Conservation (phyloP, 2,797 vertebrate species). For the Sphenopsis melanotis region DNA sequence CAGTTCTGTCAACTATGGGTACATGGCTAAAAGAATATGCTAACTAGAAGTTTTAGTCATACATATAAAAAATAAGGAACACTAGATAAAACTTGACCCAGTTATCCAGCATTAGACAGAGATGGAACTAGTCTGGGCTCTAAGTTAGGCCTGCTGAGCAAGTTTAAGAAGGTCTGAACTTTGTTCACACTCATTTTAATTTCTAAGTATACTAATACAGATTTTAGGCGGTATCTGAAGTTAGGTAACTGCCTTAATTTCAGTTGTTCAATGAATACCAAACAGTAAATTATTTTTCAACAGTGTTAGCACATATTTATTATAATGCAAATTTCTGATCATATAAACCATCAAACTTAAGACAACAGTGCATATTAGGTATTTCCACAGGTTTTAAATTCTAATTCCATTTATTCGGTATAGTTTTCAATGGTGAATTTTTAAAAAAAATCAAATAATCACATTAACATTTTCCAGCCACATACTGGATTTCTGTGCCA, state of each 20-base stretch:
- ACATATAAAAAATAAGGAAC: not conserved
- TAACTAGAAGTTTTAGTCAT: not conserved
- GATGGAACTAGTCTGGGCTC: not conserved
- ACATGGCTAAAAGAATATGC: not conserved
- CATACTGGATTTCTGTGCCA: not conserved
- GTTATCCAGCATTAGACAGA: not conserved
- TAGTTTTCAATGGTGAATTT: not conserved
- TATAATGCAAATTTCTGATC: not conserved
- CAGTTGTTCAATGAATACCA: not conserved
- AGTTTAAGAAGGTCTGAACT: not conserved
- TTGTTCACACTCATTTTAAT: not conserved
- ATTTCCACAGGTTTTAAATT: not conserved
- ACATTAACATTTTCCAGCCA: not conserved
- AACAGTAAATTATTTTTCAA: not conserved
- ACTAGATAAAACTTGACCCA: not conserved
- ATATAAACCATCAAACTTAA: not conserved
- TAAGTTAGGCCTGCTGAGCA: not conserved
- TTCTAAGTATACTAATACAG: not conserved
- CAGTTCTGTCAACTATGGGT: not conserved
- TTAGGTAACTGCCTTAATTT: not conserved
- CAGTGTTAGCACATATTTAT: not conserved
- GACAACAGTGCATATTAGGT: not conserved
- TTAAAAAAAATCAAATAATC: not conserved
- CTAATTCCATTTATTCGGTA: not conserved
- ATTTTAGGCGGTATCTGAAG: not conserved